A percentile compares a stretch with the other conserved stretches of the same genome.
Conservation (phyloP, 2,888 invertebrate genomes). For the Ptilodon capucinus region DNA sequence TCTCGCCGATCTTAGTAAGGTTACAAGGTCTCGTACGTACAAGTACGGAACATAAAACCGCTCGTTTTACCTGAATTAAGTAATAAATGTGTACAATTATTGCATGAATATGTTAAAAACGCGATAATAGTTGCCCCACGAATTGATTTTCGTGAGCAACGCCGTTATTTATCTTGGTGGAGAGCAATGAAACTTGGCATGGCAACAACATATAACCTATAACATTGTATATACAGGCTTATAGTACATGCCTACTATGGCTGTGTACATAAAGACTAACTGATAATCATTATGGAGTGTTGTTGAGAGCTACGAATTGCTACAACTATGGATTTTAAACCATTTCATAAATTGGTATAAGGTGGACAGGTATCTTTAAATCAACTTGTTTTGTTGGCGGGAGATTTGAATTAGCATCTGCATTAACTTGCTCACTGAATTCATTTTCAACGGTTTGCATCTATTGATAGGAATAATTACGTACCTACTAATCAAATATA, state of each 20-base stretch:
- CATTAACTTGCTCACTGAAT: too few species aligned
- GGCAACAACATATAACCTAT: slow-evolving; percentile 76
- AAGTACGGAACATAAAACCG: slow-evolving; percentile 27
- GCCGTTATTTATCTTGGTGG: slow-evolving; percentile 34
- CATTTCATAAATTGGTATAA: neutral
- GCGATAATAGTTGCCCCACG: slow-evolving; percentile 17
- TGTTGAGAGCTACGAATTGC: slow-evolving; percentile 45
- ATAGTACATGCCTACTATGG: slow-evolving; percentile 39
- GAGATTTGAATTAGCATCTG: too few species aligned
- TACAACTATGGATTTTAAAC: slow-evolving; percentile 19
- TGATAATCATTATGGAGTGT: slow-evolving; percentile 54
- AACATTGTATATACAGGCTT: slow-evolving; percentile 56
- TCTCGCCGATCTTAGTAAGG: slow-evolving; percentile 43
- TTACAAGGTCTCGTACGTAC: slow-evolving; percentile 45
- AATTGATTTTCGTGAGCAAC: slow-evolving; percentile 28
- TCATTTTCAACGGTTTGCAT: too few species aligned
- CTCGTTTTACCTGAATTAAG: slow-evolving; percentile 29
- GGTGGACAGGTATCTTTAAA: too few species aligned
- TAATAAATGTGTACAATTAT: slow-evolving; percentile 20
- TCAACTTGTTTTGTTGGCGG: too few species aligned
- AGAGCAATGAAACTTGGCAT: slow-evolving; percentile 61
- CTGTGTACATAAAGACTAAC: slow-evolving; percentile 56
- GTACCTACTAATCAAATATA: too few species aligned
- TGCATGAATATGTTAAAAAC: slow-evolving; percentile 22
- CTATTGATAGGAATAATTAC: too few species aligned